Evolutionary conservation across 1,140 invertebrate species (phyloP), one percentile per base, ranked within the genome.

Genomic region (Caenorhabditis tropicalis): DNA sequence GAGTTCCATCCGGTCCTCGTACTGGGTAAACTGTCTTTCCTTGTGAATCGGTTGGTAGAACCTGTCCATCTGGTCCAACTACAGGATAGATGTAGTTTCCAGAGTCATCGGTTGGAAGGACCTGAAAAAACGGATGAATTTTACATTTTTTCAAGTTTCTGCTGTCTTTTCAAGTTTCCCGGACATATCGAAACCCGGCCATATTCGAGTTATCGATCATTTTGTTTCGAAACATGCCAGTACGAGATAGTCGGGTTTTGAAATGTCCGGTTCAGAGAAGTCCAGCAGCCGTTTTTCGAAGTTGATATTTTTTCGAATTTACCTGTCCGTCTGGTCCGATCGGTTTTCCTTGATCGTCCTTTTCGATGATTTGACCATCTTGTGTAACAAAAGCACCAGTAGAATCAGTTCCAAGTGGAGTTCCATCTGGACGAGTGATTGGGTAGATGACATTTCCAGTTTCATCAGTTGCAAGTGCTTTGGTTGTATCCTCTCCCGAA

Each of bases 21-120:
- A 81, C 80, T 49, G 80, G 80, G 21, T 81, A 81, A 1, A 81
- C 80, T n/a, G 60, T 70, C 33, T 65, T 85, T 58, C 51, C 48
- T 12, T 10, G 4, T 1, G 46, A 39, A 53, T 90, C 89, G 36
- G 87, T 88, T 43, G 84, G 83, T 5, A 89, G 19, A 16, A 82
- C 46, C 2, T 51, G 21, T 27, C 84, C 84, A 21, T 85, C 84
- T 12, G 85, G 86, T 82, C 84, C 84, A 7, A 85, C 24, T 2
- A 24, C 81, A 19, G 84, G 82, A 21, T 83, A 70, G 33, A 85
- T 84, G 82, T 85, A 85, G 33, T 84, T 84, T 58, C 84, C 84
- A 10, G 43, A 31, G 16, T 10, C 51, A 65, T 85, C 84, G 0
- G 82, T 85, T 10, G 83, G 83, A 19, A 86, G 53, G 15, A 82